These are phyloP conservation scores for Tarsius wallacei DNA, from an alignment of 2,797 vertebrate genomes.

Conservation along the genomic window DNA sequence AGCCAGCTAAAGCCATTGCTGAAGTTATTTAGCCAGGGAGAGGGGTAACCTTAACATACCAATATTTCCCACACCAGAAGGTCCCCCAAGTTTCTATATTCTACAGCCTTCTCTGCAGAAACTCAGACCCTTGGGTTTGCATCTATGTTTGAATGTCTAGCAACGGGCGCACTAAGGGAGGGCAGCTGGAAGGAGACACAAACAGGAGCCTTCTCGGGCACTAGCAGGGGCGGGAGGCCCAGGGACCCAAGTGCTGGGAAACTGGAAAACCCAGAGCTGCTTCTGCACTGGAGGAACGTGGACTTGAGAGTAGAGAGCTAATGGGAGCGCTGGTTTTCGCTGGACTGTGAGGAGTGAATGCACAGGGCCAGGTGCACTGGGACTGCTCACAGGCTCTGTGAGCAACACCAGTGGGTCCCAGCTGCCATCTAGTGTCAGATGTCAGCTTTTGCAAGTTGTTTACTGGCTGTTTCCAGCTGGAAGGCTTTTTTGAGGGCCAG, in stretches of 20 bases:
- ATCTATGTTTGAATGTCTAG: neutral
- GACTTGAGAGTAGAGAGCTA: neutral
- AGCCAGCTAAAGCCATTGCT: neutral
- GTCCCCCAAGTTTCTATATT: neutral
- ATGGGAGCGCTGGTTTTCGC: neutral
- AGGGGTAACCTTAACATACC: neutral
- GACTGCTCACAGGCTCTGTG: no score
- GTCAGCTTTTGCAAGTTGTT: slow-evolving; percentile 54
- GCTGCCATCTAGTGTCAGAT: slow-evolving; percentile 69
- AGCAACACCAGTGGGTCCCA: neutral
- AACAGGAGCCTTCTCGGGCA: neutral
- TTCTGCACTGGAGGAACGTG: neutral
- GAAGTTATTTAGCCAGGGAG: neutral
- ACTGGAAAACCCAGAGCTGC: neutral
- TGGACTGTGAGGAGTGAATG: neutral
- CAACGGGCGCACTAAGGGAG: neutral
- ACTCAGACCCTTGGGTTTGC: neutral
- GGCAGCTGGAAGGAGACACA: neutral
- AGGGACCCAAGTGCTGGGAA: neutral
- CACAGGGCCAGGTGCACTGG: neutral
- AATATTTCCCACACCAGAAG: neutral
- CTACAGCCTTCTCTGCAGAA: neutral
- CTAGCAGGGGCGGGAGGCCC: neutral
- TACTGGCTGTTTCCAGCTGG: neutral
- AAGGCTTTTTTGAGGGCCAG: neutral